Base-by-base conservation (phyloP, 2,113 vertebrate species). In the Puffinus mauretanicus region DNA sequence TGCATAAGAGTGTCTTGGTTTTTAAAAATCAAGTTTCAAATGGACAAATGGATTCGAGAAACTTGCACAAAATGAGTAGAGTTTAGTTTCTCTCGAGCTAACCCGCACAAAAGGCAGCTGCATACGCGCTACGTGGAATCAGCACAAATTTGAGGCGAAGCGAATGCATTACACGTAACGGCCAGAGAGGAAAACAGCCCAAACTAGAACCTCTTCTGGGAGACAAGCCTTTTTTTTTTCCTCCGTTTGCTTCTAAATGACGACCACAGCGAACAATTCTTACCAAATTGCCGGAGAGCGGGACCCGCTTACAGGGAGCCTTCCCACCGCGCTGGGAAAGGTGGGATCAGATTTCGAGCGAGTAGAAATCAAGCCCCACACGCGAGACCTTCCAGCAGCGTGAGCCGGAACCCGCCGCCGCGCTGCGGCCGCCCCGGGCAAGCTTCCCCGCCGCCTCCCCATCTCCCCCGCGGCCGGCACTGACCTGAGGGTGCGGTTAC, bases 401-500 rank as follows among this genome's bases (percentile, higher is more conserved):
- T 38, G 49, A 30, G 17, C 24, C 16, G 36, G 36, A 40, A 44
- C 49, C 36, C 38, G 12, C 70, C 69, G 18, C 49, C n/a, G 13
- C 49, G 9, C 65, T 16, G 51, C 70, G 14, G 13, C 38, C 40
- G 20, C 38, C 58, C 38, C 55, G 36, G 36, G 26, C 25, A 19
- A 11, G 34, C 14, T 30, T 4, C 21, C 55, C 76, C 42, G 3
- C n/a, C 47, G 5, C 20, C 46, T 1, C 54, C 13, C 54, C 52
- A 40, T 40, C 40, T 40, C 38, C 58, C 38, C 55, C 24, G 26
- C 67, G 22, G 18, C 54, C 24, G 17, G 51, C 67, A 92, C 97
- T 62, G 86, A 98, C 98, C 98, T 98, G 98, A 97, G 97, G 94
- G 98, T 98, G 95, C 97, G 98, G 93, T 98, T 98, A 60, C 96